phyloP scores from a whole-genome alignment of 2,888 invertebrate species.

The Hydraecia micacea region DNA sequence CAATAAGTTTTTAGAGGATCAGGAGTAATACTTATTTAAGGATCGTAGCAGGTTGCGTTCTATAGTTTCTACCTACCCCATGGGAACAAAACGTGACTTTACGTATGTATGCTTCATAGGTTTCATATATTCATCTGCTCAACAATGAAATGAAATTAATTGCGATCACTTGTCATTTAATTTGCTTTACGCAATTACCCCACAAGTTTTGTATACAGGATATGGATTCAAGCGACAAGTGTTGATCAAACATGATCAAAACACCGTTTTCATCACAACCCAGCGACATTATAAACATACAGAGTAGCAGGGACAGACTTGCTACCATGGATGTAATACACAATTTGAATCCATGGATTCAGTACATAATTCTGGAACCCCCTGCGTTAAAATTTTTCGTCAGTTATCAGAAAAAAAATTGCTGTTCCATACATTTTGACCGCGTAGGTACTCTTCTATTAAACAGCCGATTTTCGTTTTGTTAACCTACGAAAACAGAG shows the following conservation, averaged over 20 bases:
- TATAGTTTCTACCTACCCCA: neutral
- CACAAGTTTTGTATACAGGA: neutral
- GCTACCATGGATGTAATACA: too few relatives aligned
- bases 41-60: neutral
- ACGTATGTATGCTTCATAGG: neutral
- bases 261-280: slow-evolving; percentile 8
- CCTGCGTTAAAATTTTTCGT: too few relatives aligned
- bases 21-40: neutral
- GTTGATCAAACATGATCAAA: slow-evolving; percentile 4
- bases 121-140: neutral
- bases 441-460: too few relatives aligned
- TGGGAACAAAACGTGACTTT: neutral
- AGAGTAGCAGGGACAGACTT: too few relatives aligned
- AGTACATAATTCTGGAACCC: too few relatives aligned
- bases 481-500: too few relatives aligned
- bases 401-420: too few relatives aligned
- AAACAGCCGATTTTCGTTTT: too few relatives aligned
- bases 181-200: neutral
- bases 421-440: too few relatives aligned
- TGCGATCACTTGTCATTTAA: neutral
- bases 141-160: neutral
- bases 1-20: neutral
- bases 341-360: too few relatives aligned
- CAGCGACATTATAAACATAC: slow-evolving; percentile 14
- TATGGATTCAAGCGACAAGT: neutral